Conservation (phyloP, 2,797 vertebrate genomes). For the Otolemur crassicaudatus region DNA sequence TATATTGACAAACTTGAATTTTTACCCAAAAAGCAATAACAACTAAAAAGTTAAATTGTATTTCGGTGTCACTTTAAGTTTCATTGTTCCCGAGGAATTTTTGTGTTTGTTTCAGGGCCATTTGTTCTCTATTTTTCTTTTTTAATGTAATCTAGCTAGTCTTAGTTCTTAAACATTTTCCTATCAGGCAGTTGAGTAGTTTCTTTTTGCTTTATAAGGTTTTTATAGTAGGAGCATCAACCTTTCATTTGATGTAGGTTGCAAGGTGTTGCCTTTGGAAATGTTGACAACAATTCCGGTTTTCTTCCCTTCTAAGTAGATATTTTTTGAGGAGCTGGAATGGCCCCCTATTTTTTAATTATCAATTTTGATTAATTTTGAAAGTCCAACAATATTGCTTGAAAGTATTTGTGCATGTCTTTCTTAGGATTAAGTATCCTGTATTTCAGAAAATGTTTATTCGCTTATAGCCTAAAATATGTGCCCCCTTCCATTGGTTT, state of each 20-base stretch:
- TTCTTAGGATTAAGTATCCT: neutral
- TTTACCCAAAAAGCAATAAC: neutral
- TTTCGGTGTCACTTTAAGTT: neutral
- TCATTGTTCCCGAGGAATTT: neutral
- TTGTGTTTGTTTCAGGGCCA: neutral
- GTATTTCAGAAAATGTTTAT: neutral
- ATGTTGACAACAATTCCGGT: neutral
- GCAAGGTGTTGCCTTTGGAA: neutral
- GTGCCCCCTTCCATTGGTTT: neutral
- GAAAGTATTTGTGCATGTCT: neutral
- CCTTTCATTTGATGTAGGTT: neutral
- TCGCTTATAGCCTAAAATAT: neutral
- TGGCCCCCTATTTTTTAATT: neutral
- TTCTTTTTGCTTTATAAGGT: neutral
- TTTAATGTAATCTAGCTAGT: neutral
- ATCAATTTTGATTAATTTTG: neutral
- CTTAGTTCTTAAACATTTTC: neutral
- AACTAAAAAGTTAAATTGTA: neutral
- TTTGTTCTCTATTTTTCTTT: neutral
- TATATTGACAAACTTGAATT: neutral
- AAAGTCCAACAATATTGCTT: neutral
- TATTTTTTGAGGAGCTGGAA: neutral
- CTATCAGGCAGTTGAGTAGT: neutral
- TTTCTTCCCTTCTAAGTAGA: neutral
- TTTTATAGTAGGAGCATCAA: neutral